Base-by-base conservation (phyloP, 1,140 invertebrate genomes). In the Drosophila elegans region DNA sequence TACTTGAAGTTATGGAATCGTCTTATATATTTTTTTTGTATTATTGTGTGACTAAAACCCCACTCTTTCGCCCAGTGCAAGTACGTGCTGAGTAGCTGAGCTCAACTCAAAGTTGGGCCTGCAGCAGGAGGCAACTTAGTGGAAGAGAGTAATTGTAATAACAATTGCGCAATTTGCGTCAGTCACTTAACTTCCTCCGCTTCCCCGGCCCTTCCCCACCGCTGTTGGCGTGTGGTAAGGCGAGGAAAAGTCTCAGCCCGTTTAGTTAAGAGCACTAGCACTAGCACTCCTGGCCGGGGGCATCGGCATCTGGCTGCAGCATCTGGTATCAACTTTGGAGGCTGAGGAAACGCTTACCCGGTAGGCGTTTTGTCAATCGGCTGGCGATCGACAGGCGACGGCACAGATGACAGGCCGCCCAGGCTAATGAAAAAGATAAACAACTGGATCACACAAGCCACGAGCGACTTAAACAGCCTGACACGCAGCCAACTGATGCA, bases 371-470 rank as follows among this genome's bases (percentile, higher is more conserved):
- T 84, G 81, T 85, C 81, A 85, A 85, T 85, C 80, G 78, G 49
- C 55, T 78, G 82, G 45, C 81, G 74, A 85, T 85, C 83, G 78
- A 88, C 84, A 83, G 79, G 79, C 79, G 79, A 88, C 83, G 82
- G 83, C 79, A 75, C 71, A 86, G 82, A 83, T 86, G 82, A 86
- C 84, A 88, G 83, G 82, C 83, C 79, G 82, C 84, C 83, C 84
- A 83, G 83, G 79, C 79, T 86, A 86, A 86, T 86, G 82, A 86
- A 86, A 88, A 88, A 86, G 82, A 86, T 86, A 88, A 86, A 86
- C 82, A 86, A 86, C 83, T 86, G 79, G 83, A 83, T 83, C 75
- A 88, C 80, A 79, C 55, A 68, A 42, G 51, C 55, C 62, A 62
- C 56, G 38, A 51, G 44, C 66, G 13, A 16, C 36, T 39, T 32